Percentiles rank a stretch among this genome's conserved stretches.
phyloP scores from a whole-genome alignment of 1,140 invertebrate species.

The Dreissena rostriformis region DNA sequence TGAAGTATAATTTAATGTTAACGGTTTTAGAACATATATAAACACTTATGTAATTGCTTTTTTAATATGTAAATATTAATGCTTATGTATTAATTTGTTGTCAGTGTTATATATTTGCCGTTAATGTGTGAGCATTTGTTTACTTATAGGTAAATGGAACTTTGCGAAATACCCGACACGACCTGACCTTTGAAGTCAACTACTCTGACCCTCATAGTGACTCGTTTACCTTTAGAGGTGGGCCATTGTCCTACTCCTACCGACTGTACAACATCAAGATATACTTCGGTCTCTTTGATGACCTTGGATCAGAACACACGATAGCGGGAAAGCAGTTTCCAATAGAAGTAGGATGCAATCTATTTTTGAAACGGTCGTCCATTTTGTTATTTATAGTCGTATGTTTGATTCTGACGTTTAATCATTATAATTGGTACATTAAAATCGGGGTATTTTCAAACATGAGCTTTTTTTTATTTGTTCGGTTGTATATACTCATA shows the following conservation, averaged over 20 bases:
- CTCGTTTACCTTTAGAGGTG: slow-evolving; percentile 93
- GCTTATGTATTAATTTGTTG: too few relatives aligned
- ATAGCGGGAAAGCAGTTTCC: slow-evolving; percentile 81
- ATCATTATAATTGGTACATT: too few relatives aligned
- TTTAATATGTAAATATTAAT: too few relatives aligned
- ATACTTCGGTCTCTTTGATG: slow-evolving; percentile 92
- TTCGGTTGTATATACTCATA: too few relatives aligned
- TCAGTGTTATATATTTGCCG: not conserved
- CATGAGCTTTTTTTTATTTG: too few relatives aligned
- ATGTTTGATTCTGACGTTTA: too few relatives aligned
- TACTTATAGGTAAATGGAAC: slow-evolving; percentile 89
- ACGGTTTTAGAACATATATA: too few relatives aligned
- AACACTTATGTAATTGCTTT: too few relatives aligned
- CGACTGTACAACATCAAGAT: slow-evolving; percentile 88
- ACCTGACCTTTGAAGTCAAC: slow-evolving; percentile 94
- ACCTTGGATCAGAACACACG: slow-evolving; percentile 69
- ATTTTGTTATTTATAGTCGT: too few relatives aligned
- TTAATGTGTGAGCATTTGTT: slow-evolving; percentile 1
- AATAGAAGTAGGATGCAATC: slow-evolving; percentile 75
- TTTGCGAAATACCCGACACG: slow-evolving; percentile 95
- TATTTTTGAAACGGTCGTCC: too few relatives aligned
- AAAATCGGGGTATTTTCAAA: too few relatives aligned
- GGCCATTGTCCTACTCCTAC: slow-evolving; percentile 97
- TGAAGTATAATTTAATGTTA: too few relatives aligned
- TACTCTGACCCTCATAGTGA: slow-evolving; percentile 86